These are phyloP conservation scores for Brassicogethes aeneus DNA, from an alignment of 2,888 invertebrate genomes.

Conservation along the genomic window DNA sequence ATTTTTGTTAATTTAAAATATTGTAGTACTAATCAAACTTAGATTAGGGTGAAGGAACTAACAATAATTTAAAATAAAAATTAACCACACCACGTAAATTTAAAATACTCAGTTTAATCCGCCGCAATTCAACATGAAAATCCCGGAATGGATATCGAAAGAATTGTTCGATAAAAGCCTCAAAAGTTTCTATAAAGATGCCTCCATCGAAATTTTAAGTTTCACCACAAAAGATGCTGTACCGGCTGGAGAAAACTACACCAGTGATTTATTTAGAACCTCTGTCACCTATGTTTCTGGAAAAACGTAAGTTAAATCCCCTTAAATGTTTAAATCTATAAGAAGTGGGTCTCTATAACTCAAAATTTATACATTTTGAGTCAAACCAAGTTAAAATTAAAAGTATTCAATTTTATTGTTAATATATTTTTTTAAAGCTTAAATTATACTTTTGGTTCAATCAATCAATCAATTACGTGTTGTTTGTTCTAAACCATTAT, in stretches of 20 bases:
- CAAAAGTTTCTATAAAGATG: conserved; percentile 19
- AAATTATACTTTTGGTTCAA: no score
- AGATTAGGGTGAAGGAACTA: not conserved
- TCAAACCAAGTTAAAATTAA: no score
- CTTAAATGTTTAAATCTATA: conserved; percentile 4
- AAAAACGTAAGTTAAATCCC: conserved; percentile 14
- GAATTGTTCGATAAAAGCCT: conserved; percentile 26
- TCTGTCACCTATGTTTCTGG: conserved; percentile 18
- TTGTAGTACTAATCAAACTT: not conserved
- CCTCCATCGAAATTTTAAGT: conserved; percentile 20
- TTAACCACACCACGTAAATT: no score
- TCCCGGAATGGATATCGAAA: conserved; percentile 27
- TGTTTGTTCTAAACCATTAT: no score
- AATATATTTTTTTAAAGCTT: no score
- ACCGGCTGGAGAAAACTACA: conserved; percentile 31
- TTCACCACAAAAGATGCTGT: conserved; percentile 26
- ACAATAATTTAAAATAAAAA: no score
- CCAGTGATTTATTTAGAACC: conserved; percentile 29
- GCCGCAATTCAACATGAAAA: conserved; percentile 15
- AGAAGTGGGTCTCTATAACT: no score
- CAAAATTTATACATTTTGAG: no score
- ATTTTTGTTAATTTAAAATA: not conserved
- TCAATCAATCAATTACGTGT: no score
- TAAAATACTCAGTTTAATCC: not conserved
- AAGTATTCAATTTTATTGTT: no score